Base-by-base conservation (phyloP, 2,888 invertebrate species). In the Lordiphosa andalusiaca region DNA sequence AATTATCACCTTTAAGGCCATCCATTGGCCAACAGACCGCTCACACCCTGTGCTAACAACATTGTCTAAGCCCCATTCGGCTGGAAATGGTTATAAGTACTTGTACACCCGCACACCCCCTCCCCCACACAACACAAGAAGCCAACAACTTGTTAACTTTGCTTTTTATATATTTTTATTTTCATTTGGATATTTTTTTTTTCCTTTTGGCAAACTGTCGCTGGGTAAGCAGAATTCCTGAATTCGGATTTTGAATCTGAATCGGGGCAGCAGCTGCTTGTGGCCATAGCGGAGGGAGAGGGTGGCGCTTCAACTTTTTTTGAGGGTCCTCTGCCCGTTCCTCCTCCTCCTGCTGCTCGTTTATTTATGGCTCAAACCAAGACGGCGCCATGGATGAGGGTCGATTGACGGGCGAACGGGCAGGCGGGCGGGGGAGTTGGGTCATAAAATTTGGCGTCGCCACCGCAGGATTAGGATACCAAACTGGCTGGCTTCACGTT, bases 61-160 rank as follows among this genome's bases (percentile, higher is more conserved):
- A 10, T 16, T 10, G 10, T 19, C 13, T 39, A 37, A 3, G 12
- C 3, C 1, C 4, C 12, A 10, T 21, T 13, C 5, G 21, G 13
- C 30, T 23, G 33, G 53, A 53, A 53, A 49, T 50, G 13, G 33
- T 50, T 9, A 36, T 41, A 42, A 53, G 53, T 21, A 4, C 30
- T 13, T 37, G 42, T 53, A 55, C 25, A 44, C 16, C 19, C 3
- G 38, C n/a, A 50, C 46, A 40, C 49, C 54, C 23, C 48, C 47
- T 47, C 35, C 41, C 16, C 36, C 9, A 30, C 12, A 30, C 3
- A 48, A 21, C 25, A 36, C 21, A 33, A 38, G 35, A 53, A 73
- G 65, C 63, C 71, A 77, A 68, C 80, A 68, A 82, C 80, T 77
- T 77, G 83, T 82, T 82, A 78, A 82, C 77, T 77, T 82, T 67